Evolutionary conservation across 2,888 invertebrate genomes (phyloP).

Genomic region (Chymomyza procnemis): DNA sequence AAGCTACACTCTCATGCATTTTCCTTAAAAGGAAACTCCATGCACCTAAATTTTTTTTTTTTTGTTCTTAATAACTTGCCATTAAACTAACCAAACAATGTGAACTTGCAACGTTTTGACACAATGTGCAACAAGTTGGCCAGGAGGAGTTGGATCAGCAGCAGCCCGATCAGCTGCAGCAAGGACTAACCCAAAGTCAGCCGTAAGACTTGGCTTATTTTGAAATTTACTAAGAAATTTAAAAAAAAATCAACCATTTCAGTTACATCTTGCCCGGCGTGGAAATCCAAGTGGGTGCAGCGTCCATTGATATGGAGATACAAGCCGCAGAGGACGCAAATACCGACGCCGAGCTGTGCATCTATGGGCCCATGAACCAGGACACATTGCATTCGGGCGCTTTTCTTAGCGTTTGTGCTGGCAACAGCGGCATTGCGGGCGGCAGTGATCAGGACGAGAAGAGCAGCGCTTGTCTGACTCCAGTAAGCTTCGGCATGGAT

Average conservation of each 20-base stretch:
- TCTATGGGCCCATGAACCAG: conserved; percentile 79
- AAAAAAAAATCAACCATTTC: neutral
- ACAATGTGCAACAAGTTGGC: conserved; percentile 81
- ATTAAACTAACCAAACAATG: neutral
- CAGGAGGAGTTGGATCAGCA: conserved; percentile 90
- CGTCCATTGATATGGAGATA: conserved; percentile 80
- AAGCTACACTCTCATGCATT: conserved; percentile 6
- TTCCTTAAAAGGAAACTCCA: neutral
- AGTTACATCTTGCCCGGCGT: conserved; percentile 51
- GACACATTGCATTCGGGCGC: conserved; percentile 63
- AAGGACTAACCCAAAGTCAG: conserved; percentile 89
- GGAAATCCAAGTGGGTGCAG: conserved; percentile 76
- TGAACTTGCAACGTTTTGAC: conserved; percentile 6
- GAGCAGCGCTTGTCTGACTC: conserved; percentile 79
- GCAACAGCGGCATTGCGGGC: conserved; percentile 31
- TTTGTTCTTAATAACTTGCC: neutral
- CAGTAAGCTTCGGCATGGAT: conserved; percentile 84
- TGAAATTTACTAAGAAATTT: neutral
- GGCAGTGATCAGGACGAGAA: conserved; percentile 53
- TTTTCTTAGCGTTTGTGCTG: conserved; percentile 47
- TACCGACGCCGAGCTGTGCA: conserved; percentile 80
- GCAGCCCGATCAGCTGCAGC: conserved; percentile 77
- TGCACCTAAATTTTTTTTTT: neutral
- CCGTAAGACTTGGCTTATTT: conserved; percentile 80
- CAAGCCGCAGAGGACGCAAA: conserved; percentile 76